Evolutionary conservation across 2,797 vertebrate species (phyloP).

Genomic region (Myripristis jacobus): DNA sequence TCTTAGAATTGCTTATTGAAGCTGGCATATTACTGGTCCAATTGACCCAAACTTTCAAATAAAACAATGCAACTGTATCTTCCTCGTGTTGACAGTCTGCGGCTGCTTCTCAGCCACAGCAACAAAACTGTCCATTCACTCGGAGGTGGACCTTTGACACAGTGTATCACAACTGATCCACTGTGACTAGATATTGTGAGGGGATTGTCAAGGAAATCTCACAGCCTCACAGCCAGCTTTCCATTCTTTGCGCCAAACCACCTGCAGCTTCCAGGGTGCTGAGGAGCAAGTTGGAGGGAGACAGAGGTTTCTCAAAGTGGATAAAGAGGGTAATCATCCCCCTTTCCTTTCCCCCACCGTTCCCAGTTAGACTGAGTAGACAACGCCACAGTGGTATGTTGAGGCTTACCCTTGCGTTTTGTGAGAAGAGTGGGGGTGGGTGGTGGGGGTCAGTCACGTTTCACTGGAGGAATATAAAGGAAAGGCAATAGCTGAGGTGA

Average conservation of each 20-base stretch:
- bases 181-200: slow-evolving; percentile 60
- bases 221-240: slow-evolving; percentile 41
- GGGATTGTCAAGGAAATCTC: slow-evolving; percentile 46
- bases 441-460: slow-evolving; percentile 77
- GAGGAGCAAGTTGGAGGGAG: slow-evolving; percentile 56
- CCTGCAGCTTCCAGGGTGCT: slow-evolving; percentile 36
- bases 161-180: slow-evolving; percentile 59
- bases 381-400: slow-evolving; percentile 66
- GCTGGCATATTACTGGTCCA: too few species aligned
- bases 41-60: not conserved
- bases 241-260: slow-evolving; percentile 44
- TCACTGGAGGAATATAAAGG: slow-evolving; percentile 81
- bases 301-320: slow-evolving; percentile 50
- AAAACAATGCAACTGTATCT: slow-evolving; percentile 2
- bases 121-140: slow-evolving; percentile 50
- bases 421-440: slow-evolving; percentile 68
- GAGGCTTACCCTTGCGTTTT: slow-evolving; percentile 62
- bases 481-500: slow-evolving; percentile 83
- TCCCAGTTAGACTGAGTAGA: slow-evolving; percentile 63
- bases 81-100: slow-evolving; percentile 14
- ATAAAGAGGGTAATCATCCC: slow-evolving; percentile 72
- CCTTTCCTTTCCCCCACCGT: slow-evolving; percentile 55
- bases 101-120: slow-evolving; percentile 13
- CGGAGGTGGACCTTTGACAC: slow-evolving; percentile 45
- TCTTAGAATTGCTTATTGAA: not conserved